phyloP scores from a whole-genome alignment of 2,888 invertebrate species.

The Chydorus sphaericus region DNA sequence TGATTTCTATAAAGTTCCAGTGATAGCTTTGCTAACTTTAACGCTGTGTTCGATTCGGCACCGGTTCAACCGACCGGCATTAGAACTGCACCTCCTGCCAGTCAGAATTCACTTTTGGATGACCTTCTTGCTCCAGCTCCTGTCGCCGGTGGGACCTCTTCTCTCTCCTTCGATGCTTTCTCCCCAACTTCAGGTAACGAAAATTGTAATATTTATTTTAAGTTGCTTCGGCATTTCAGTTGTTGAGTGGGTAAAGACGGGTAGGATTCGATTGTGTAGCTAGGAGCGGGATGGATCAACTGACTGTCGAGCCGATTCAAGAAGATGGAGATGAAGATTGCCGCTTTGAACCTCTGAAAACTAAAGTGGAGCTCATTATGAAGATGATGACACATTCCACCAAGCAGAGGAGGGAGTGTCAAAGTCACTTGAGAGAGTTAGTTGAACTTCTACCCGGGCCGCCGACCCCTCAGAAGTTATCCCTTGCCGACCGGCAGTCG shows the following conservation, averaged over 20 bases:
- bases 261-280: neutral
- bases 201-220: too few species aligned
- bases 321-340: constrained; percentile 25
- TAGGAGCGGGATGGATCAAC: neutral
- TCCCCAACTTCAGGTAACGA: constrained; percentile 3
- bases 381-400: neutral
- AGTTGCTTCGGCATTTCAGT: too few species aligned
- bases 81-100: neutral
- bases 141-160: neutral
- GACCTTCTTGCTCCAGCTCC: constrained; percentile 6
- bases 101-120: neutral
- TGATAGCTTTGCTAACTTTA: constrained; percentile 6
- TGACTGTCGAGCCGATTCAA: neutral
- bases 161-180: neutral
- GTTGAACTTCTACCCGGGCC: constrained; percentile 36
- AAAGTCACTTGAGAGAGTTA: neutral
- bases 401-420: neutral
- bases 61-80: neutral
- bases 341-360: too few species aligned
- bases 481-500: constrained; percentile 34
- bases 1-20: neutral
- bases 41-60: constrained; percentile 7
- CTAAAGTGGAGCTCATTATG: neutral
- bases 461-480: constrained; percentile 49
- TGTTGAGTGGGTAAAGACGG: neutral